A percentile compares a stretch with the other conserved stretches of the same genome.
Evolutionary conservation across 64 coral and sea anemone species (phyloP).

Genomic region (Trachythela sp.): DNA sequence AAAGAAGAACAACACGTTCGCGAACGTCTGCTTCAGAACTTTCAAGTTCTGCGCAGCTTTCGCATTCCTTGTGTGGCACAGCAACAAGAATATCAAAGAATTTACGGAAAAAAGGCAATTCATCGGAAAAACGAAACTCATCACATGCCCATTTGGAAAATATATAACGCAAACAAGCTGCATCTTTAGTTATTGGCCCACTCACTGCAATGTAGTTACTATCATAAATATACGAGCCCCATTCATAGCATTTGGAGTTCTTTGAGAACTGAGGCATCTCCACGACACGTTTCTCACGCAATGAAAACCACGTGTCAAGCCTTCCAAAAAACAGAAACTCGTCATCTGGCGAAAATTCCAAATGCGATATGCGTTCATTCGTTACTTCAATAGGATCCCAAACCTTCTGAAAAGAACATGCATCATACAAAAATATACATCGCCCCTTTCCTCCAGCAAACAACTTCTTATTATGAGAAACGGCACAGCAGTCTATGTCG

Average conservation of each 20-base stretch:
- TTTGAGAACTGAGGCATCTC: background rate
- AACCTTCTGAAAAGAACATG: background rate
- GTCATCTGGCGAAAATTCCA: constrained; percentile 33
- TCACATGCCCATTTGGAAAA: background rate
- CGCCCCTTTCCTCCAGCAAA: background rate
- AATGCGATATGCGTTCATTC: background rate
- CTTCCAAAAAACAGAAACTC: constrained; percentile 45
- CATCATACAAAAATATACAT: background rate
- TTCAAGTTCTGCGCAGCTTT: background rate
- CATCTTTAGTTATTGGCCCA: too few relatives aligned
- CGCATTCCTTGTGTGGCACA: too few relatives aligned
- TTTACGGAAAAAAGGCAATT: too few relatives aligned
- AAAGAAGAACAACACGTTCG: background rate
- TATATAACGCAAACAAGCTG: background rate
- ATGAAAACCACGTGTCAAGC: constrained; percentile 9
- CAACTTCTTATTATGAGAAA: background rate
- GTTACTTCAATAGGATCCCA: background rate
- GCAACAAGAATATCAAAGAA: too few relatives aligned
- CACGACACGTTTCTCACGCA: background rate
- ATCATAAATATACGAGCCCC: background rate
- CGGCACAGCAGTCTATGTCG: background rate
- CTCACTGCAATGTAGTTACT: background rate
- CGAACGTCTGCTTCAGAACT: background rate
- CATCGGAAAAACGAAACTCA: too few relatives aligned
- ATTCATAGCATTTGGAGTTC: background rate